Conservation (phyloP, 1,140 invertebrate genomes). For the Bathynomus jamesi region DNA sequence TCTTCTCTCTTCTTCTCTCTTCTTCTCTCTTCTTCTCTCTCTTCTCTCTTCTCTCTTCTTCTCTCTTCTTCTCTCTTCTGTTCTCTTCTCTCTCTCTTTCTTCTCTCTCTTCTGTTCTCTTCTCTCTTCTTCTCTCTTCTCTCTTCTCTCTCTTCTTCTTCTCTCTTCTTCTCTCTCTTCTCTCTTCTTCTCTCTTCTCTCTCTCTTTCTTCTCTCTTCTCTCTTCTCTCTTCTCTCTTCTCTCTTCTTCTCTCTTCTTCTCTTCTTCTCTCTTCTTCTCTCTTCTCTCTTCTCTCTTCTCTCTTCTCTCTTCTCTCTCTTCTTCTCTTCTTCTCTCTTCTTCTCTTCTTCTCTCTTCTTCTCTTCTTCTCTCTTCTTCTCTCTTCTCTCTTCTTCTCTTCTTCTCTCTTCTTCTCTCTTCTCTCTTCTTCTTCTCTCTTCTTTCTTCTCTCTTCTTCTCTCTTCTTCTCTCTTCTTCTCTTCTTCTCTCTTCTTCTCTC, state of each 20-base stretch:
- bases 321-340: not conserved
- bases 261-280: not conserved
- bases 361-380: not conserved
- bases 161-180: not conserved
- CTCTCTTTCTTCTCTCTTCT: not conserved
- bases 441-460: not conserved
- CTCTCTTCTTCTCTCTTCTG: not conserved
- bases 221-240: not conserved
- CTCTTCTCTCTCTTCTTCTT: conserved; percentile 1
- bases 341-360: not conserved
- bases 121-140: not conserved
- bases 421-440: not conserved
- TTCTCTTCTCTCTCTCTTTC: not conserved
- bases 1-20: not conserved
- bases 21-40: not conserved
- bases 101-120: not conserved
- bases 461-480: not conserved
- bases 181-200: not conserved
- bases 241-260: not conserved
- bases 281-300: not conserved
- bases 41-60: not conserved
- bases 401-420: not conserved
- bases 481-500: not conserved
- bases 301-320: not conserved
- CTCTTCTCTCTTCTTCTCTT: not conserved